Conservation (phyloP, 2,113 vertebrate genomes). For the Smithornis capensis region DNA sequence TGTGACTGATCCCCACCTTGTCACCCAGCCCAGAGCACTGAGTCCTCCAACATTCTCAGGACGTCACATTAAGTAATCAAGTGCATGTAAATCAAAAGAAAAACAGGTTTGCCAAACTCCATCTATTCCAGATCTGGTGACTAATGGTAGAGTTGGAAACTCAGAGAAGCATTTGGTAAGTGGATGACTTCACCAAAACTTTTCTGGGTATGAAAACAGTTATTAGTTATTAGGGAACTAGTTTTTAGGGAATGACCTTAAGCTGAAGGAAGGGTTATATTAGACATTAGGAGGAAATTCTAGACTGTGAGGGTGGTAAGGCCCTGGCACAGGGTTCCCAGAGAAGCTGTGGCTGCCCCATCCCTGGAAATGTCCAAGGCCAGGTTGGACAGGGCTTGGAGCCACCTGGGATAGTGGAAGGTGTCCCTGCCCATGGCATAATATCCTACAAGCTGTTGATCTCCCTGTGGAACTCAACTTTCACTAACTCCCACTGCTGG, state of each 20-base stretch:
- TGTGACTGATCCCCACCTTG: neutral
- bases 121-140: neutral
- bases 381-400: neutral
- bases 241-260: neutral
- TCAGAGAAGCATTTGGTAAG: neutral
- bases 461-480: neutral
- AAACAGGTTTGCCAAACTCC: neutral
- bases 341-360: neutral
- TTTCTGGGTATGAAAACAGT: neutral
- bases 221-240: neutral
- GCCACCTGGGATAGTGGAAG: neutral
- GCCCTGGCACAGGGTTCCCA: neutral
- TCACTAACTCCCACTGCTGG: neutral
- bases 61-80: neutral
- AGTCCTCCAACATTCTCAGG: neutral
- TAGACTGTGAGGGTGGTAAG: neutral
- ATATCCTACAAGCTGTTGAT: neutral
- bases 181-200: neutral
- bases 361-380: neutral
- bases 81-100: neutral
- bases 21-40: neutral
- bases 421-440: neutral
- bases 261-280: neutral
- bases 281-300: accelerated
- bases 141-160: neutral